Evolutionary conservation across 2,113 vertebrate genomes (phyloP).

Genomic region (Catharus minimus): DNA sequence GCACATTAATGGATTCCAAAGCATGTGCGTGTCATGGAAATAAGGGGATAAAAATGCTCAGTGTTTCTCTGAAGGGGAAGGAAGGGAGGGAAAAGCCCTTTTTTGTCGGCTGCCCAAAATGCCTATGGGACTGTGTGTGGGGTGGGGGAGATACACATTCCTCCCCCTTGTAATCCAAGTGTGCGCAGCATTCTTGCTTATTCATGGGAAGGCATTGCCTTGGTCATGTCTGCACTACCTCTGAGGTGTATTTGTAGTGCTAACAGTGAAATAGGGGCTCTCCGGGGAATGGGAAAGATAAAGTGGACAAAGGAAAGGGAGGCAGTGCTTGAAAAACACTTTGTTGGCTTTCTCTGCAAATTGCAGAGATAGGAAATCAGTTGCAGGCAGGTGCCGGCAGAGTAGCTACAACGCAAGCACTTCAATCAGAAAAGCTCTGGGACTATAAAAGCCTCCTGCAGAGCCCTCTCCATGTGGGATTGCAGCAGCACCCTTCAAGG

Average conservation of each 20-base stretch:
- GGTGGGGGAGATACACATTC: neutral
- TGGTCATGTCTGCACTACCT: neutral
- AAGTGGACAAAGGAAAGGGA: neutral
- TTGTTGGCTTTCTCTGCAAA: neutral
- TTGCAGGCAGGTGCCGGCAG: rapidly evolving
- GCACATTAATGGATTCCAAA: constrained; percentile 54
- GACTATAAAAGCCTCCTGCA: neutral
- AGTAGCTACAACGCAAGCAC: neutral
- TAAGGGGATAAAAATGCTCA: constrained; percentile 38
- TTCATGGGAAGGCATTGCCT: neutral
- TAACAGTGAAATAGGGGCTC: neutral
- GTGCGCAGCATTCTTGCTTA: constrained; percentile 4
- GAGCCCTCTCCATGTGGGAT: neutral
- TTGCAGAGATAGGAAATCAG: neutral
- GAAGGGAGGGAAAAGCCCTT: constrained; percentile 5
- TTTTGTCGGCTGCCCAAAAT: neutral
- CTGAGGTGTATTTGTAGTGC: neutral
- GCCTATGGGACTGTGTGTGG: neutral
- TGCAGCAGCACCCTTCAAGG: neutral
- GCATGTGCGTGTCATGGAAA: constrained; percentile 44
- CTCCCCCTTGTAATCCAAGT: constrained; percentile 33
- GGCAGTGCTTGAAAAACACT: neutral
- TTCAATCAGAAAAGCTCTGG: neutral
- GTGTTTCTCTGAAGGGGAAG: constrained; percentile 14
- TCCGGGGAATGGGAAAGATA: neutral